Conservation (phyloP, 2,113 vertebrate species). For the Motacilla alba region DNA sequence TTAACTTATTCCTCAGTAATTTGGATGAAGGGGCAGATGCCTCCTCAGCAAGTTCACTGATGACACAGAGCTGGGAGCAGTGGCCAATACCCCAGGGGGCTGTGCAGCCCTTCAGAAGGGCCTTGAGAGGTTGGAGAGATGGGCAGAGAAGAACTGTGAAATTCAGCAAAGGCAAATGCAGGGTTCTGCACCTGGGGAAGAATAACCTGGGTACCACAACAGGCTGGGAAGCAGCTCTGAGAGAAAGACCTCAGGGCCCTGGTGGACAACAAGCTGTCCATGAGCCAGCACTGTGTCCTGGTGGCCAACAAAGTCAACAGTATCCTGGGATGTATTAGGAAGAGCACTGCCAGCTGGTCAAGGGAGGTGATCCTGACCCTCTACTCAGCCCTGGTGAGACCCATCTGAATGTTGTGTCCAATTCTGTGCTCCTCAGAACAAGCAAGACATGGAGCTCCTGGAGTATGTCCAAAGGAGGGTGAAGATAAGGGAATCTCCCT, state of each 20-base stretch:
- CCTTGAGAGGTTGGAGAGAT: accelerated
- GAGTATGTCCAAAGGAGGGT: background rate
- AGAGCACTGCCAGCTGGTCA: accelerated
- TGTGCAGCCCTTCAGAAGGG: background rate
- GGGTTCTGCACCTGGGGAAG: accelerated
- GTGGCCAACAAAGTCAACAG: background rate
- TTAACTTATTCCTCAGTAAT: background rate
- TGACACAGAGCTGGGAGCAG: background rate
- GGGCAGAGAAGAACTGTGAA: accelerated
- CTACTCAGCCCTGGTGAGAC: background rate
- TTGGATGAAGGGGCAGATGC: background rate
- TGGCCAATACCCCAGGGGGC: accelerated
- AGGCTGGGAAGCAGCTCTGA: background rate
- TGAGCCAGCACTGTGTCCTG: background rate
- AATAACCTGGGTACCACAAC: background rate
- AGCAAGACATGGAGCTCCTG: background rate
- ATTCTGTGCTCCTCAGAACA: background rate
- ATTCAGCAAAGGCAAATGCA: background rate
- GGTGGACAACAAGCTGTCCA: background rate
- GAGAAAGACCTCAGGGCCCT: background rate
- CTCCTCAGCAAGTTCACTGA: background rate
- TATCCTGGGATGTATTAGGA: background rate
- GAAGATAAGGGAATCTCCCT: background rate
- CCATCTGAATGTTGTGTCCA: background rate
- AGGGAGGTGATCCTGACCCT: background rate